These are phyloP conservation scores for Tolmerus cingulatus DNA, from an alignment of 2,888 invertebrate species.

Conservation along the genomic window DNA sequence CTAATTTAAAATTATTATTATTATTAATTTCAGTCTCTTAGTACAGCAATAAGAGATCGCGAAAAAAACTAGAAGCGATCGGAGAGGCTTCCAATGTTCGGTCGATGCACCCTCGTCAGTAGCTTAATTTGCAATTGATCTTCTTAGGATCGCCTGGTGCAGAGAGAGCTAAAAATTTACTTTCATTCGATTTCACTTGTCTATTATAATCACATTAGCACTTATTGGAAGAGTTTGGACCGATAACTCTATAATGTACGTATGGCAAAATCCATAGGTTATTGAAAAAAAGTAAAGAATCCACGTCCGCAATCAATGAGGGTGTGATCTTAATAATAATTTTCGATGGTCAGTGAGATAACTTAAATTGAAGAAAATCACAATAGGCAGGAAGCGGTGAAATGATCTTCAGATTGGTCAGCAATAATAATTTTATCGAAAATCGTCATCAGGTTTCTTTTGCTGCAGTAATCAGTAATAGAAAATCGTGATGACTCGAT, in stretches of 20 bases:
- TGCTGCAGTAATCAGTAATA: not conserved
- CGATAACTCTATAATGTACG: not conserved
- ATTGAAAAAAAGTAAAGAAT: not conserved
- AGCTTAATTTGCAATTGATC: not conserved
- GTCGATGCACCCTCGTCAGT: not conserved
- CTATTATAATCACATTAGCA: not conserved
- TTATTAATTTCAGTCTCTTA: not conserved
- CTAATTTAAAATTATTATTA: not conserved
- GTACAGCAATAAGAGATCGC: not conserved
- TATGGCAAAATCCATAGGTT: not conserved
- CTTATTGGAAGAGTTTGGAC: not conserved
- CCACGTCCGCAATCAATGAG: not conserved
- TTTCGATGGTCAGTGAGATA: not conserved
- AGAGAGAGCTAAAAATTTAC: conserved; percentile 14
- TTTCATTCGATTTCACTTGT: conserved; percentile 36
- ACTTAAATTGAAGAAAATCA: not conserved
- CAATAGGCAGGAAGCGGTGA: not conserved
- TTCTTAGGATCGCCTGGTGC: not conserved
- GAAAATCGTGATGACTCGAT: not conserved
- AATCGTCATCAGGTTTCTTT: not conserved
- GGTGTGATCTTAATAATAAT: not conserved
- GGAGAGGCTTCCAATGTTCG: not conserved
- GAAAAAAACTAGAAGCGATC: not conserved
- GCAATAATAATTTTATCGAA: not conserved
- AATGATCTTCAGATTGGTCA: not conserved